Evolutionary conservation across 2,797 vertebrate genomes (phyloP).

Genomic region (Heliangelus exortis): DNA sequence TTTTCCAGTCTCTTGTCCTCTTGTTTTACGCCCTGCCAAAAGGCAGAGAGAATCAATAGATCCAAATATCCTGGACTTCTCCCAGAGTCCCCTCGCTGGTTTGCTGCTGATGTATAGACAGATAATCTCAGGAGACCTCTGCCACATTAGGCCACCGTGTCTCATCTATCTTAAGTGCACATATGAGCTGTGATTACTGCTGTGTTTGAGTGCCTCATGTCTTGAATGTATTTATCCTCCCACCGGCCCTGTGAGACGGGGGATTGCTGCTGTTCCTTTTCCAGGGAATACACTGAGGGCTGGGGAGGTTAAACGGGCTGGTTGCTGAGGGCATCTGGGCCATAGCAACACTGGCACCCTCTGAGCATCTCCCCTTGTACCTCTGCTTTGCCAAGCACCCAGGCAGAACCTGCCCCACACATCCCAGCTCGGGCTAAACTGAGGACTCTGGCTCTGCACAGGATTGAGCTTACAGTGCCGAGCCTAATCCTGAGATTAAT

Average conservation of each 20-base stretch:
- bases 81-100: conserved; percentile 44
- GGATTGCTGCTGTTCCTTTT: neutral
- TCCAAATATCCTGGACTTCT: conserved; percentile 22
- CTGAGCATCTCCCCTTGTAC: rapidly evolving
- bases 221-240: conserved; percentile 34
- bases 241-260: neutral
- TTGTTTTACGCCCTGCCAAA: neutral
- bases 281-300: neutral
- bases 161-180: conserved; percentile 58
- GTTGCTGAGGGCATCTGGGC: neutral
- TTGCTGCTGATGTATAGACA: conserved; percentile 64
- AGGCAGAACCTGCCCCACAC: neutral
- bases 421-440: neutral
- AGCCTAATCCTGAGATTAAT: conserved; percentile 48
- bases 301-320: neutral
- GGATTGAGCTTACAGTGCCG: neutral
- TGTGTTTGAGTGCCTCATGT: neutral
- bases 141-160: conserved; percentile 13
- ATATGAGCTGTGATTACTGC: conserved; percentile 41
- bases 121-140: conserved; percentile 66
- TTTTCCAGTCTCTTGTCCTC: neutral
- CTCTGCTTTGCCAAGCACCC: neutral
- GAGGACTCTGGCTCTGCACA: rapidly evolving
- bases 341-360: rapidly evolving
- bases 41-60: conserved; percentile 40